Evolutionary conservation across 2,888 invertebrate genomes (phyloP), one percentile per base, ranked within the genome.

Genomic region (Sarcophaga variegata): DNA sequence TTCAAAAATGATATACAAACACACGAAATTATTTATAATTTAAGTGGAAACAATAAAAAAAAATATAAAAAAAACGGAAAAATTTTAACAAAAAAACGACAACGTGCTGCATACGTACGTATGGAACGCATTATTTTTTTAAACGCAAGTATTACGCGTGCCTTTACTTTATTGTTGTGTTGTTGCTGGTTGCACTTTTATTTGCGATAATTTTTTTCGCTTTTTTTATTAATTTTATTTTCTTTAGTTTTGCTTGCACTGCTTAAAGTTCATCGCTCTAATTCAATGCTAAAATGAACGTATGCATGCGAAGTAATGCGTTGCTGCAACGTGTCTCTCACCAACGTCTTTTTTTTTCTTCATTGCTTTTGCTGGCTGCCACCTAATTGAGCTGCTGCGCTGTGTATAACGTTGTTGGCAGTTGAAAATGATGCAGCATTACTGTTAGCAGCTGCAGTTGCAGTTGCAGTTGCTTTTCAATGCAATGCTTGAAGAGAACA

Each of bases 181-280:
- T 25, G 6, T 69, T 14, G 54, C 17, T 25, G 49, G 60, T 71
- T 80, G 80, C 79, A 69, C 49, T 63, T 74, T 72, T 76, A 70
- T 63, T 25, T 47, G 49, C 20, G 37, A n/a, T 37, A 60, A 76
- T 49, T 49, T 59, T 66, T 59, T 76, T 5, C 27, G 22, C 20
- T 49, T 49, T 54, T 78, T 62, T 22, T 14, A 62, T 37, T 72
- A 20, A 59, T 25, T 45, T 45, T 62, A 3, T 49, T 10, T 8
- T n/a, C 14, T 62, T 79, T 71, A 20, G 89, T 86, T 88, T 87
- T 83, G 79, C 83, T 81, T 83, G 85, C 74, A 83, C 82, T 88
- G 88, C 88, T 86, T 81, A 84, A 90, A 92, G 92, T 92, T 92
- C 92, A 92, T 92, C 91, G 92, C 92, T 91, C 92, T 90, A 92